Conservation (phyloP, 2,888 invertebrate species). For the Drosophila longiperda region DNA sequence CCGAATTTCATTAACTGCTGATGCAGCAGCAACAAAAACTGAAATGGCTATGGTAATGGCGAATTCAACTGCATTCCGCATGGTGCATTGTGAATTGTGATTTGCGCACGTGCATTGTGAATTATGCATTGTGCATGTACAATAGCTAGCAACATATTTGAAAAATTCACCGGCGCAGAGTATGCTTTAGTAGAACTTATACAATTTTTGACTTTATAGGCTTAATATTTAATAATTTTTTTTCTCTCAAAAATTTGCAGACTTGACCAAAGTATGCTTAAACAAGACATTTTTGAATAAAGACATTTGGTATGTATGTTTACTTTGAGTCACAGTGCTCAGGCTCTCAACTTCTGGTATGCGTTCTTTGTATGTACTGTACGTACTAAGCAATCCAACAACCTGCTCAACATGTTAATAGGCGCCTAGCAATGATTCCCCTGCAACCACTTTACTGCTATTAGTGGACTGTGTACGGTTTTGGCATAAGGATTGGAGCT, state of each 20-base stretch:
- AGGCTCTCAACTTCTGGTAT: constrained; percentile 58
- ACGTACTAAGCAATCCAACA: constrained; percentile 37
- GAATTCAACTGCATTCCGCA: constrained; percentile 51
- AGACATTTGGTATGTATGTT: not conserved
- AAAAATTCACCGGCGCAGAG: constrained; percentile 13
- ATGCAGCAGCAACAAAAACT: constrained; percentile 22
- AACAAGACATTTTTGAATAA: not conserved
- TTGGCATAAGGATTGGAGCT: not conserved
- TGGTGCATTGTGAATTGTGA: constrained; percentile 49
- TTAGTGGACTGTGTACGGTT: constrained; percentile 19
- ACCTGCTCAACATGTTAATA: constrained; percentile 74
- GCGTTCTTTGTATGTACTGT: constrained; percentile 8
- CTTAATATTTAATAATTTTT: not conserved
- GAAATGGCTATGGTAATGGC: constrained; percentile 30
- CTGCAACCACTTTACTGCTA: constrained; percentile 50
- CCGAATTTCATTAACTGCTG: constrained; percentile 68
- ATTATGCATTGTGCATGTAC: constrained; percentile 63
- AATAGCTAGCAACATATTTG: constrained; percentile 55
- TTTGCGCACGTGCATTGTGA: constrained; percentile 51
- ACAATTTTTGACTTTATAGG: not conserved
- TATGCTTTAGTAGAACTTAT: not conserved
- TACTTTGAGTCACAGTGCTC: constrained; percentile 43
- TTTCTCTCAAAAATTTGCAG: not conserved
- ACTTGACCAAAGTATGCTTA: not conserved
- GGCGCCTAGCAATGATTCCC: constrained; percentile 31